Evolutionary conservation across 2,888 invertebrate genomes (phyloP).

Genomic region (Pinctada fucata): DNA sequence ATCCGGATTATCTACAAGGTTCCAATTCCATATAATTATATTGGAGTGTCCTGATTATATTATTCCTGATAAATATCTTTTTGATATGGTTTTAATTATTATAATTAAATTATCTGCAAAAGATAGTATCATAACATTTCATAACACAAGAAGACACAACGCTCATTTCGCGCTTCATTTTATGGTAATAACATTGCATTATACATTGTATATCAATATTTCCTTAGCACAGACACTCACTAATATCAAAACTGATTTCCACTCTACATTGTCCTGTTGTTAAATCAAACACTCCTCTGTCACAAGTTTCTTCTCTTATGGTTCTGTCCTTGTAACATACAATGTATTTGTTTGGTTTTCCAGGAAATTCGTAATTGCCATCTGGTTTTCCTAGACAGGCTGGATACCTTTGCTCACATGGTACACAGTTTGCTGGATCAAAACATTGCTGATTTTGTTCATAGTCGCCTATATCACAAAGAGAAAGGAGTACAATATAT

Average conservation of each 20-base stretch:
- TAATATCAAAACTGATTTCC: constrained; percentile 23
- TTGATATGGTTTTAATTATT: too few species aligned
- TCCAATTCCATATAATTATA: background rate
- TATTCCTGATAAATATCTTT: too few species aligned
- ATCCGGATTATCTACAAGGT: constrained; percentile 48
- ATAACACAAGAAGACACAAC: background rate
- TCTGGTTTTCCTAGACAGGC: constrained; percentile 51
- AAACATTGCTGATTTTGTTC: constrained; percentile 51
- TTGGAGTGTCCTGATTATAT: too few species aligned
- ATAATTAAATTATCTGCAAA: constrained; percentile 6
- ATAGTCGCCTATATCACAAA: constrained; percentile 49
- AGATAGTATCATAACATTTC: background rate
- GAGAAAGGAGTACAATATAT: background rate
- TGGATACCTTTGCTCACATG: constrained; percentile 47
- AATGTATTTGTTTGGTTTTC: constrained; percentile 48
- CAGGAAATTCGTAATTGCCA: constrained; percentile 56
- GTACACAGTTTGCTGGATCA: constrained; percentile 47
- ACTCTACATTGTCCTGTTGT: constrained; percentile 41
- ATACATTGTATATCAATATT: too few species aligned
- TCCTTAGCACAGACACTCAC: constrained; percentile 17
- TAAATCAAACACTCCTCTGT: constrained; percentile 48
- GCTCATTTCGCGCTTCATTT: too few species aligned
- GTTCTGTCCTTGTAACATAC: constrained; percentile 52
- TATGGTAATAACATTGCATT: too few species aligned
- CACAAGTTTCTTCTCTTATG: constrained; percentile 45